A percentile compares a stretch with the other conserved stretches of the same genome.
Evolutionary conservation across 2,888 invertebrate genomes (phyloP).

Genomic region (Pristionchus entomophagus): DNA sequence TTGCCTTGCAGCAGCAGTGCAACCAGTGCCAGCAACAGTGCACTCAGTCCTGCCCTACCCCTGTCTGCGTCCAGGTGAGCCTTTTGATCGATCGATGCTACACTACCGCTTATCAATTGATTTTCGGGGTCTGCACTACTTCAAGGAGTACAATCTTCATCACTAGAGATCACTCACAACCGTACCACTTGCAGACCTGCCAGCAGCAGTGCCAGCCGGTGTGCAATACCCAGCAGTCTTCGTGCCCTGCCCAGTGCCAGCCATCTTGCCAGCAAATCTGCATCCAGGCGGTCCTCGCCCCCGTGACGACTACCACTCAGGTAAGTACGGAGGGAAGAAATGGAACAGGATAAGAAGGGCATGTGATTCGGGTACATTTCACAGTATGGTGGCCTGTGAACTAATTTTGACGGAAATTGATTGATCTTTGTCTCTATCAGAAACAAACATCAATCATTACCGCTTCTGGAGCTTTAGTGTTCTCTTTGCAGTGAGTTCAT

Average conservation of each 20-base stretch:
- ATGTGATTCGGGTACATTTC: neutral
- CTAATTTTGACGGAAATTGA: neutral
- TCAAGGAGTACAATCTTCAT: neutral
- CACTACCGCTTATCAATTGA: conserved; percentile 48
- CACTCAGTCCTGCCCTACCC: conserved; percentile 57
- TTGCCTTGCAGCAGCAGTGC: conserved; percentile 50
- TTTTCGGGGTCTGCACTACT: neutral
- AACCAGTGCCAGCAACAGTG: conserved; percentile 65
- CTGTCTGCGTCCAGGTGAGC: conserved; percentile 60
- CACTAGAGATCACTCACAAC: neutral
- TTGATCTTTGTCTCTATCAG: neutral
- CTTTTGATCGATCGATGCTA: conserved; percentile 1
- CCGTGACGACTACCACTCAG: neutral
- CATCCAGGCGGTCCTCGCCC: conserved; percentile 1
- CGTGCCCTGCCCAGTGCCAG: conserved; percentile 44
- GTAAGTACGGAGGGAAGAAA: neutral
- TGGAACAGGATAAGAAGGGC: neutral
- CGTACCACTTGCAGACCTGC: neutral
- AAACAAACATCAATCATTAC: neutral
- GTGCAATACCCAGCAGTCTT: neutral
- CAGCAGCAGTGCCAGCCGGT: conserved; percentile 46
- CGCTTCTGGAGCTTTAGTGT: too few species aligned
- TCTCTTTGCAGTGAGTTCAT: too few species aligned
- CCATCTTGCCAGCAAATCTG: conserved; percentile 39
- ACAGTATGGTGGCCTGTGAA: neutral